Evolutionary conservation across 2,888 invertebrate species (phyloP).

Genomic region (Latrodectus elegans): DNA sequence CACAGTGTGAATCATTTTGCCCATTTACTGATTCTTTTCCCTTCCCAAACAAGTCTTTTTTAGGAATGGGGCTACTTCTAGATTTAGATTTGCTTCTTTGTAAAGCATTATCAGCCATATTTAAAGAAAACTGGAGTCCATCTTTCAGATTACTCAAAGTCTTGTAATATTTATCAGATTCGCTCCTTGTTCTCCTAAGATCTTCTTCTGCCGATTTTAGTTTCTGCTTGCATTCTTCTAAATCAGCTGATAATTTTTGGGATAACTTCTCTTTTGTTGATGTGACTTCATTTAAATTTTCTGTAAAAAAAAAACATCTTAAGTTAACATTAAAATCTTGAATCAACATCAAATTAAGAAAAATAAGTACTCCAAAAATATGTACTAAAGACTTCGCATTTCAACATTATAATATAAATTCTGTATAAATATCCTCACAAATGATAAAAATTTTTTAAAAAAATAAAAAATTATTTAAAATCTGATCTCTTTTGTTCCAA

Average conservation of each 20-base stretch:
- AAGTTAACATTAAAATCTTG: not conserved
- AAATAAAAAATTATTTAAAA: no score
- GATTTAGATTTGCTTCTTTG: slow-evolving; percentile 37
- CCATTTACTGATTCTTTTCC: slow-evolving; percentile 25
- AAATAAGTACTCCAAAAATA: not conserved
- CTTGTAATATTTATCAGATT: slow-evolving; percentile 80
- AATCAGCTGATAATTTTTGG: slow-evolving; percentile 80
- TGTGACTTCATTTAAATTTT: slow-evolving; percentile 79
- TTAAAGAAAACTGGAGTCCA: slow-evolving; percentile 37
- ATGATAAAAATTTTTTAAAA: not conserved
- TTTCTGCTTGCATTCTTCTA: slow-evolving; percentile 80
- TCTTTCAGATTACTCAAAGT: slow-evolving; percentile 41
- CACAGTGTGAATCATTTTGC: not conserved
- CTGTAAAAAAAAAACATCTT: slow-evolving; percentile 71
- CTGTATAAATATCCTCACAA: not conserved
- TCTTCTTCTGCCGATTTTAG: slow-evolving; percentile 79
- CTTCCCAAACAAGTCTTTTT: slow-evolving; percentile 16
- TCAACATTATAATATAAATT: no score
- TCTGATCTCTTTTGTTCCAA: no score
- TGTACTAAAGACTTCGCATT: not conserved
- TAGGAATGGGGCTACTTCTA: slow-evolving; percentile 8
- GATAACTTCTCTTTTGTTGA: slow-evolving; percentile 78
- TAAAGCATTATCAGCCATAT: slow-evolving; percentile 28
- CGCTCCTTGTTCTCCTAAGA: slow-evolving; percentile 80
- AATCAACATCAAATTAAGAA: not conserved